Base-by-base conservation (phyloP, 2,797 vertebrate genomes). In the Yasuhikotakia modesta region DNA sequence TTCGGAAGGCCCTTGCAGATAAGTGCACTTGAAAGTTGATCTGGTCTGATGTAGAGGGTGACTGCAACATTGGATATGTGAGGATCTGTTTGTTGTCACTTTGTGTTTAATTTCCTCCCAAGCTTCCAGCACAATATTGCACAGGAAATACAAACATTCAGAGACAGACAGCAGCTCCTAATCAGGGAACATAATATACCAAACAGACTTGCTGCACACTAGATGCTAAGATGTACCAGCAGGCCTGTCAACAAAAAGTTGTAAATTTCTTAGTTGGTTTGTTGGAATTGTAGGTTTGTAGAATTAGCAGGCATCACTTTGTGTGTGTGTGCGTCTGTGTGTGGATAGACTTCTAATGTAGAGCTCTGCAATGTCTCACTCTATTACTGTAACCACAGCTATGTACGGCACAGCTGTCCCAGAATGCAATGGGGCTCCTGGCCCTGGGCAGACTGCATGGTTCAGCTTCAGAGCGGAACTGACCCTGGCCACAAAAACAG, bases 301-400 rank as follows among this genome's bases (percentile, higher is more conserved):
- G 24, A 45, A 48, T 57, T 50, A 65, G 57, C 55, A 70, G 48
- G 64, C 53, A 78, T 81, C 43, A 74, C 67, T 67, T 71, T 10
- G 21, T 66, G 50, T 63, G n/a, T n/a, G n/a, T n/a, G n/a, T 79
- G 30, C 57, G 22, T n/a, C 21, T 70, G 30, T 2, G 14, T 39
- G 75, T 55, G 52, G 10, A 17, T 35, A 50, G 73, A 61, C 32
- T 53, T 77, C 63, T 73, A 72, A 57, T 70, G 32, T 45, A 55
- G 30, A 61, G 73, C 45, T 81, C 52, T 81, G 71, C 61, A 48
- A 69, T 60, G 64, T 76, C 67, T 73, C 70, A 32, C 66, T 75
- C 72, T 73, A 53, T 73, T 35, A 68, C 70, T 73, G 30, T 60
- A 71, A 67, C 79, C 75, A 75, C 70, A 80, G 61, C 46, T 69